Evolutionary conservation across 2,797 vertebrate genomes (phyloP).

Genomic region (Pyrocephalus nanus): DNA sequence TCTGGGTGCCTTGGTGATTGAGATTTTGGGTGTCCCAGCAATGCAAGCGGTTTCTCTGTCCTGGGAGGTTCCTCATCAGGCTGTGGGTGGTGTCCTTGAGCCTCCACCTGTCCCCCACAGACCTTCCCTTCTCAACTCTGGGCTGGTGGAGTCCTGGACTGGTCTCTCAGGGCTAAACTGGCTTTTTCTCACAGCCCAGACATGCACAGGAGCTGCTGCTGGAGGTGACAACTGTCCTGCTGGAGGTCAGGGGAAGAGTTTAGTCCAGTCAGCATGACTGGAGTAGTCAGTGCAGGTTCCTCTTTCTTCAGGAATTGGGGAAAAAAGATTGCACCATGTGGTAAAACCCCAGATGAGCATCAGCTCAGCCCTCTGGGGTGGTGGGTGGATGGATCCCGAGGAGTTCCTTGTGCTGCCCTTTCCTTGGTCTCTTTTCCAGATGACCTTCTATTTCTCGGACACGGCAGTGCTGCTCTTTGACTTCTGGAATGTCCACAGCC

Average conservation of each 20-base stretch:
- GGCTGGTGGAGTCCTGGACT: neutral
- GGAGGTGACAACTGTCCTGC: neutral
- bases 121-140: neutral
- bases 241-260: neutral
- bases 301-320: neutral
- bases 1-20: neutral
- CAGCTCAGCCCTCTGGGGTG: fast-evolving
- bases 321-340: neutral
- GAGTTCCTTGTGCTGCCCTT: neutral
- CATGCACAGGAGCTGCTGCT: neutral
- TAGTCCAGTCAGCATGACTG: neutral
- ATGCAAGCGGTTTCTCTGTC: neutral
- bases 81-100: neutral
- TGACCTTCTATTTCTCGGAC: constrained; percentile 87
- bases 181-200: neutral
- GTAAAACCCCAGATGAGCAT: neutral
- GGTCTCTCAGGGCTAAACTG: neutral
- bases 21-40: neutral
- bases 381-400: fast-evolving
- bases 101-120: fast-evolving
- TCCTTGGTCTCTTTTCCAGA: constrained; percentile 77
- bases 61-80: neutral
- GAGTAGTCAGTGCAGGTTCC: neutral
- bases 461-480: constrained; percentile 89
- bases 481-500: constrained; percentile 88